Conservation (phyloP, 1,140 invertebrate genomes). For the Polyergus mexicanus region DNA sequence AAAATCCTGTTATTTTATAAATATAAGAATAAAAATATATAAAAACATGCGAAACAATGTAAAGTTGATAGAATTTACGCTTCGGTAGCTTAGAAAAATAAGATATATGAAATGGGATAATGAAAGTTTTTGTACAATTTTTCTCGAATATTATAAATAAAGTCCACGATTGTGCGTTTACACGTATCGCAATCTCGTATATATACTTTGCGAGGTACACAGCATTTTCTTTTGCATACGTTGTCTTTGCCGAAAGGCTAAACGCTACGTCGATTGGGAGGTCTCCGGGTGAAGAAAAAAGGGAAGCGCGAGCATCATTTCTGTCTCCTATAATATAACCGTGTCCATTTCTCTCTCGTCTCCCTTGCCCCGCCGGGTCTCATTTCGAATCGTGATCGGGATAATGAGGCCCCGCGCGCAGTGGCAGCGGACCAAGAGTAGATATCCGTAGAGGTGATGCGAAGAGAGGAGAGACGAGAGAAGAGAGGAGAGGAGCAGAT, state of each 20-base stretch:
- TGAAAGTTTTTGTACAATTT: neutral
- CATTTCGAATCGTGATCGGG: slow-evolving; percentile 85
- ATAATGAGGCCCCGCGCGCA: slow-evolving; percentile 84
- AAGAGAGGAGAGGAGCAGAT: slow-evolving; percentile 51
- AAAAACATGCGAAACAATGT: neutral
- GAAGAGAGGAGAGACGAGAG: slow-evolving; percentile 40
- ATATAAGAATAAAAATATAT: slow-evolving; percentile 28
- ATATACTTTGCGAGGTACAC: neutral
- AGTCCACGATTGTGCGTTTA: neutral
- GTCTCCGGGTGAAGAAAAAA: slow-evolving; percentile 76
- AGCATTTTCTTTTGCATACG: neutral
- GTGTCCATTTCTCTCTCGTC: slow-evolving; percentile 84
- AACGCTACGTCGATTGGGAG: slow-evolving; percentile 25
- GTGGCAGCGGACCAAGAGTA: slow-evolving; percentile 65
- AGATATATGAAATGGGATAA: neutral
- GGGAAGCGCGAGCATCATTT: slow-evolving; percentile 81
- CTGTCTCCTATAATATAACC: slow-evolving; percentile 86
- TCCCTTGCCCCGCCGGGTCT: slow-evolving; percentile 78
- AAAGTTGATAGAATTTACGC: slow-evolving; percentile 35
- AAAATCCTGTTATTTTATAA: neutral
- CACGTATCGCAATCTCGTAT: slow-evolving; percentile 11
- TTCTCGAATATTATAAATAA: neutral
- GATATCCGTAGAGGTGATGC: slow-evolving; percentile 58
- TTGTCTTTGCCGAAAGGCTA: slow-evolving; percentile 18
- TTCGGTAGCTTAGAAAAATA: neutral